These are phyloP conservation scores for Vesta saturnalis DNA, from an alignment of 2,888 invertebrate genomes.

Conservation along the genomic window DNA sequence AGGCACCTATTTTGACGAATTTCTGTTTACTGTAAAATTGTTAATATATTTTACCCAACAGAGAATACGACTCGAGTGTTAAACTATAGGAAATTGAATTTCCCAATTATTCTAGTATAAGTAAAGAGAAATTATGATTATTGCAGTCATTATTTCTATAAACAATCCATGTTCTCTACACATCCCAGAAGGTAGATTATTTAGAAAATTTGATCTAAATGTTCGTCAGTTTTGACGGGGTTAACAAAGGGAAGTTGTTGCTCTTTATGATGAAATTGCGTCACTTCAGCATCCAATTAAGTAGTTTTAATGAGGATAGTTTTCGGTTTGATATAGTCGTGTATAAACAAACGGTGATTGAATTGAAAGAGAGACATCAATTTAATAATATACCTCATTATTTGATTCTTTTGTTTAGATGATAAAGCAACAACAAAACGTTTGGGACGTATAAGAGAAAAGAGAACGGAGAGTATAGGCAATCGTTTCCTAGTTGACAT, in stretches of 20 bases:
- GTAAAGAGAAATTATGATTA: too few relatives aligned
- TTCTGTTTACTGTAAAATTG: too few relatives aligned
- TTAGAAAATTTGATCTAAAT: too few relatives aligned
- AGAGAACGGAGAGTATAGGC: constrained; percentile 40
- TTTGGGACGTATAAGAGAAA: constrained; percentile 7
- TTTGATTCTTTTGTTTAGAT: not conserved
- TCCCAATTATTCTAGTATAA: too few relatives aligned
- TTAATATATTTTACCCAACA: too few relatives aligned
- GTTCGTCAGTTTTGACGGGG: too few relatives aligned
- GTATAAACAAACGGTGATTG: not conserved
- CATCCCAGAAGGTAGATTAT: too few relatives aligned
- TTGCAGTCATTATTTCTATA: too few relatives aligned
- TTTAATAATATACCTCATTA: constrained; percentile 14
- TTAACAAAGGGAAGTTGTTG: not conserved
- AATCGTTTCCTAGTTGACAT: constrained; percentile 52
- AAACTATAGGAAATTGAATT: too few relatives aligned
- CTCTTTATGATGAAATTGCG: not conserved
- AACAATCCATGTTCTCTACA: too few relatives aligned
- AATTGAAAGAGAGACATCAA: constrained; percentile 4
- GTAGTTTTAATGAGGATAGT: constrained; percentile 15
- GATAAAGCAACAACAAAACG: constrained; percentile 1
- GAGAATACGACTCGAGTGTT: too few relatives aligned
- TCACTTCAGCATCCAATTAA: constrained; percentile 8
- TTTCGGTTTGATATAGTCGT: not conserved
- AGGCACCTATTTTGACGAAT: too few relatives aligned